These are phyloP conservation scores for Drosophila ustulata DNA, from an alignment of 2,888 invertebrate species.

Conservation along the genomic window DNA sequence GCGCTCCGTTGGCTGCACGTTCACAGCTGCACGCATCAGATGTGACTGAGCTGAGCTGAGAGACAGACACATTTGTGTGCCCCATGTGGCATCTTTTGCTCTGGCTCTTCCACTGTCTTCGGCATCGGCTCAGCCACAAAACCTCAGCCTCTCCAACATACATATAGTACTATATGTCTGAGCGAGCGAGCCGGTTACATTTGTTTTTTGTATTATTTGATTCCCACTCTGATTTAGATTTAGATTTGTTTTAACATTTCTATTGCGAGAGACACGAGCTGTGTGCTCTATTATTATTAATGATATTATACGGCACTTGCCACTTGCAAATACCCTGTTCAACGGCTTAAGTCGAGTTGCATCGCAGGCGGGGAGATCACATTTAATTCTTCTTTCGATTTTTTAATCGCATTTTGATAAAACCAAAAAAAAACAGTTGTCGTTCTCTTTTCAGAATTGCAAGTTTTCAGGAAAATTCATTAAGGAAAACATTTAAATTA, in stretches of 20 bases:
- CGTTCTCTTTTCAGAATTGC: no score
- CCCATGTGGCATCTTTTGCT: slow-evolving; percentile 26
- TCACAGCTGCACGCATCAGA: slow-evolving; percentile 65
- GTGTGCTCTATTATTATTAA: slow-evolving; percentile 64
- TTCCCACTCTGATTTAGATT: slow-evolving; percentile 47
- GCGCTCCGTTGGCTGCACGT: slow-evolving; percentile 6
- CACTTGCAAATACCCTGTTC: slow-evolving; percentile 23
- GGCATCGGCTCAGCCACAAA: slow-evolving; percentile 11
- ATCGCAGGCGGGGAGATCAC: background rate
- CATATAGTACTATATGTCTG: no score
- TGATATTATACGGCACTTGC: slow-evolving; percentile 61
- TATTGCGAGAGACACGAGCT: slow-evolving; percentile 42
- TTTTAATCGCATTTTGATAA: background rate
- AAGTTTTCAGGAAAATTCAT: no score
- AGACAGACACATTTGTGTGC: slow-evolving; percentile 15
- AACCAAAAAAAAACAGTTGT: no score
- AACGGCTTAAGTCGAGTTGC: background rate
- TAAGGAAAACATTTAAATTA: no score
- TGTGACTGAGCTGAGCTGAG: slow-evolving; percentile 58
- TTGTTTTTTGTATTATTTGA: slow-evolving; percentile 10
- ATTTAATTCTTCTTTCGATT: background rate
- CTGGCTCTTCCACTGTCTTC: slow-evolving; percentile 20
- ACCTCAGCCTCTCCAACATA: slow-evolving; percentile 17
- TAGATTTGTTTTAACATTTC: slow-evolving; percentile 53
- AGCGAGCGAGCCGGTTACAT: slow-evolving; percentile 20